phyloP scores from a whole-genome alignment of 2,888 invertebrate species.

The Thysanoteuthis rhombus region DNA sequence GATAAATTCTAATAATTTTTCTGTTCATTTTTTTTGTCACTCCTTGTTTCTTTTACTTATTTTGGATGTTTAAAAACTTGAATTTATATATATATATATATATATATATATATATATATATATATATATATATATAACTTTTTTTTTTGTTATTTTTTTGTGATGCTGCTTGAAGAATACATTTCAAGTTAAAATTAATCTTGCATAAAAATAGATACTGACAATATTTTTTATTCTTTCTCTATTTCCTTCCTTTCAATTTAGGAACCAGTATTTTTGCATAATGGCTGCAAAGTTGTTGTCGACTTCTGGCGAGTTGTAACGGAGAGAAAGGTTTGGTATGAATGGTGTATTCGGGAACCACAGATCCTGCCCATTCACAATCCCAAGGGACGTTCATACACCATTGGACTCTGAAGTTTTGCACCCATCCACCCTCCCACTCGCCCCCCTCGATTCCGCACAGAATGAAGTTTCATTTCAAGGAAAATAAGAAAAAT shows the following conservation, averaged over 20 bases:
- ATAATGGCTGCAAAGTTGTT: conserved; percentile 77
- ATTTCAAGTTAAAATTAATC: no score
- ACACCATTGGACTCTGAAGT: conserved; percentile 74
- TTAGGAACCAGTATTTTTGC: conserved; percentile 80
- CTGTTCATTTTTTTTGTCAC: no score
- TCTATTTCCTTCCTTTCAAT: conserved; percentile 38
- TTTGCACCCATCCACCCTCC: background rate
- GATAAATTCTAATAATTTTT: no score
- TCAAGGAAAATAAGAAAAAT: background rate
- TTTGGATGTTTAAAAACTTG: no score
- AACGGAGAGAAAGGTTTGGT: conserved; percentile 88
- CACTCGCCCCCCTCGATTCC: background rate
- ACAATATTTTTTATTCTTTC: background rate
- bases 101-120: no score
- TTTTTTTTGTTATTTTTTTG: no score
- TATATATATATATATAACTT: no score
- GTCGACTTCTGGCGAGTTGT: conserved; percentile 89
- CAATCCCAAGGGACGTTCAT: conserved; percentile 80
- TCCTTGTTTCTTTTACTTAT: no score
- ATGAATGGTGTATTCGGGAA: conserved; percentile 86
- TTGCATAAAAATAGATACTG: background rate
- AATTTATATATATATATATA: no score
- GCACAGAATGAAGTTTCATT: background rate
- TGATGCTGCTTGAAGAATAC: background rate
- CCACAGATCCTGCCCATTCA: conserved; percentile 75